Conservation (phyloP, 2,888 invertebrate genomes). For the Cinara cedri region DNA sequence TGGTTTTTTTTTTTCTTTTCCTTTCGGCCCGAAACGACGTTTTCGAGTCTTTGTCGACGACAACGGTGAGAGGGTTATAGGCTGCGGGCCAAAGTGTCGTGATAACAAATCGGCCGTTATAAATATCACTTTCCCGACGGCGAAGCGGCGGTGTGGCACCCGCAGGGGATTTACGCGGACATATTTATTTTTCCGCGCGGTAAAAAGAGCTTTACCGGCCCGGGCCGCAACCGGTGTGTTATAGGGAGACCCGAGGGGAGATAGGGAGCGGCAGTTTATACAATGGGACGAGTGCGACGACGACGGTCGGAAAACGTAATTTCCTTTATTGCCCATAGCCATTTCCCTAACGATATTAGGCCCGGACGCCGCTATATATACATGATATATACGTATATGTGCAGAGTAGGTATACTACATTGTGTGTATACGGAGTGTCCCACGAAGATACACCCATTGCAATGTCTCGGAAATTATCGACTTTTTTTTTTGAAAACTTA, state of each 20-base stretch:
- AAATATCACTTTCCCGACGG: constrained; percentile 21
- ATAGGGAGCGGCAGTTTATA: neutral
- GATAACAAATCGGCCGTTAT: constrained; percentile 45
- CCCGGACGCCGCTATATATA: neutral
- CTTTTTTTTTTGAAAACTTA: no score
- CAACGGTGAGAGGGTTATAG: neutral
- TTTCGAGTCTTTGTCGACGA: no score
- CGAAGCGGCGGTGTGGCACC: neutral
- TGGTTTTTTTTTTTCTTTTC: neutral
- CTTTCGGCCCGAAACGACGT: neutral
- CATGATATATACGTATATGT: no score
- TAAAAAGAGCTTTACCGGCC: neutral
- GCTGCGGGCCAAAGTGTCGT: neutral
- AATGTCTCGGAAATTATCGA: no score
- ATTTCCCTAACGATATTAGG: constrained; percentile 55
- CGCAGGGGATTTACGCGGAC: constrained; percentile 39
- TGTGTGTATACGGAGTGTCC: no score
- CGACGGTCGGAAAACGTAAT: constrained; percentile 53
- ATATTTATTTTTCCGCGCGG: constrained; percentile 39
- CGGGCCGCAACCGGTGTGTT: neutral
- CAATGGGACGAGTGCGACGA: constrained; percentile 13
- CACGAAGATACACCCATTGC: no score
- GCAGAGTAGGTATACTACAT: no score
- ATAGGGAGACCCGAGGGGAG: neutral
- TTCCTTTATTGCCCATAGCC: constrained; percentile 55